phyloP scores from a whole-genome alignment of 2,113 vertebrate genomes.

The Phocoena sinus region DNA sequence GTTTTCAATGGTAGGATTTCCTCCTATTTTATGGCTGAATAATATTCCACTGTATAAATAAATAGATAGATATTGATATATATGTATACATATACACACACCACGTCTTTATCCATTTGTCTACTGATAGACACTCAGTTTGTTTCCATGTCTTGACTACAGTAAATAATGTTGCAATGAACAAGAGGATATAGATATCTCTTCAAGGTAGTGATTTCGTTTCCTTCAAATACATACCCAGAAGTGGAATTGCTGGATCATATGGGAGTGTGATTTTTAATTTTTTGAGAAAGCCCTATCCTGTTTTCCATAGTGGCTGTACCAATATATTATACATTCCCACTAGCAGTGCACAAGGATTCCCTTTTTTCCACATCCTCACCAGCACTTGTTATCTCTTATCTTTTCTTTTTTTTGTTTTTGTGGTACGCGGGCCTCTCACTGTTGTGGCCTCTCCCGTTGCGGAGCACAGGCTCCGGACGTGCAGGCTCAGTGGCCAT shows the following conservation, averaged over 20 bases:
- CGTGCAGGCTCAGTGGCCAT: too few relatives aligned
- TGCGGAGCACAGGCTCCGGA: too few relatives aligned
- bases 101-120: neutral
- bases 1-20: neutral
- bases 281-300: neutral
- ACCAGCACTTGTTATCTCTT: neutral
- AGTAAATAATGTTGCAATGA: neutral
- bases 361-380: neutral
- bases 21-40: neutral
- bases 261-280: neutral
- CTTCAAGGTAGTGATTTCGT: neutral
- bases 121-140: neutral
- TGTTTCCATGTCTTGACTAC: neutral
- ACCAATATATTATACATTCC: neutral
- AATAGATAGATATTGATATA: neutral
- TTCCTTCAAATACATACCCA: too few relatives aligned
- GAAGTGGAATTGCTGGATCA: too few relatives aligned
- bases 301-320: neutral
- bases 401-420: neutral
- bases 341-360: neutral
- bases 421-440: too few relatives aligned
- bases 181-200: neutral
- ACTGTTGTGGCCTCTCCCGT: too few relatives aligned
- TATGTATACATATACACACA: neutral
- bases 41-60: neutral